Conservation (phyloP, 2,113 vertebrate genomes). For the Anguilla rostrata region DNA sequence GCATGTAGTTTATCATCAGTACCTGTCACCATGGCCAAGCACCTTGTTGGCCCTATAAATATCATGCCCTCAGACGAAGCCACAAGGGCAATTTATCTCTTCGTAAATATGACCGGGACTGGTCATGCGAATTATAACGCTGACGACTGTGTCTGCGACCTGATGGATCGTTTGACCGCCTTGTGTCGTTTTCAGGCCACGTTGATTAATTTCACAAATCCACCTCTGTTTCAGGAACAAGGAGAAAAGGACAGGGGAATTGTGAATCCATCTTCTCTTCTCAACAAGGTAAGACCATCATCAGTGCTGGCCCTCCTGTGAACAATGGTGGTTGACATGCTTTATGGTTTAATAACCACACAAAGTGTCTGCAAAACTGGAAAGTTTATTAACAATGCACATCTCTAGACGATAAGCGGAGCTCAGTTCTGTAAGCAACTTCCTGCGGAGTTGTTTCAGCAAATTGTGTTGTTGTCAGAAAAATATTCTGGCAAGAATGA, state of each 20-base stretch:
- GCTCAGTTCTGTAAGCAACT: background rate
- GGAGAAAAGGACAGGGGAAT: slow-evolving; percentile 17
- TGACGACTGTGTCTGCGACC: background rate
- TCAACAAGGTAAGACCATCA: slow-evolving; percentile 21
- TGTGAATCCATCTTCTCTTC: slow-evolving; percentile 17
- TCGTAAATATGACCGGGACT: background rate
- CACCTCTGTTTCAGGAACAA: slow-evolving; percentile 10
- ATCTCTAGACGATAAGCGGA: background rate
- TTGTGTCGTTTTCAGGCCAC: background rate
- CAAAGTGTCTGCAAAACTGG: background rate
- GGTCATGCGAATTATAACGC: background rate
- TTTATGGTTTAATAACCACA: background rate
- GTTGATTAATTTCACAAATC: background rate
- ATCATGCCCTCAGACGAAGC: background rate
- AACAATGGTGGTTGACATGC: background rate
- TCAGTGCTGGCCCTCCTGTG: background rate
- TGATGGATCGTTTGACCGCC: background rate
- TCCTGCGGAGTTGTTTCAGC: background rate
- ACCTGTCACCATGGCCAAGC: background rate
- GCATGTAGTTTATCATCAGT: background rate
- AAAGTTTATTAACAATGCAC: background rate
- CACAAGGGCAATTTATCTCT: background rate
- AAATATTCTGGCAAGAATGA: background rate
- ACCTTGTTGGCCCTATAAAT: background rate
- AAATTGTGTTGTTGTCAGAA: background rate